phyloP scores from a whole-genome alignment of 1,140 invertebrate species.

The Philaenus spumarius region DNA sequence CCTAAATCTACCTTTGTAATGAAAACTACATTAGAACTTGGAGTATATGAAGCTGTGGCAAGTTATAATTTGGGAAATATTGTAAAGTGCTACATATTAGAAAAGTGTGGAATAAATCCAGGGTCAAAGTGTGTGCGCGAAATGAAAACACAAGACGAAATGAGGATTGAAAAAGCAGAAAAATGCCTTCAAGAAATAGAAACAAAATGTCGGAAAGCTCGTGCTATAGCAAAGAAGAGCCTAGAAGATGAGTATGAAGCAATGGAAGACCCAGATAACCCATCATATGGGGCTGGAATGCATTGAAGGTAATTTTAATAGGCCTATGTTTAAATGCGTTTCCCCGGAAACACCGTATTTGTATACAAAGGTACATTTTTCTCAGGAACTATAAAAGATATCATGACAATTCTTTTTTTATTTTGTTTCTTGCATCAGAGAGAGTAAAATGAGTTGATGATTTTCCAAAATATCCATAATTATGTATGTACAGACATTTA shows the following conservation, averaged over 20 bases:
- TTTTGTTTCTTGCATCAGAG: too few species aligned
- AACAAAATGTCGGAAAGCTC: neutral
- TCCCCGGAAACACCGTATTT: too few species aligned
- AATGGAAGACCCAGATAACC: neutral
- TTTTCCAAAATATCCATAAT: too few species aligned
- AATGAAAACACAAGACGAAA: neutral
- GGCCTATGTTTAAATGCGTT: too few species aligned
- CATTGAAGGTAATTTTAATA: too few species aligned
- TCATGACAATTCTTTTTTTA: too few species aligned
- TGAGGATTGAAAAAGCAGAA: slow-evolving; percentile 2
- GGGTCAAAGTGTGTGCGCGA: neutral
- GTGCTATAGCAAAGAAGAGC: neutral
- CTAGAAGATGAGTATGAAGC: neutral
- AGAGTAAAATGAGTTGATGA: too few species aligned
- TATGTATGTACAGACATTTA: too few species aligned
- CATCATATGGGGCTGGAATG: slow-evolving; percentile 2
- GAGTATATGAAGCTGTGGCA: slow-evolving; percentile 6
- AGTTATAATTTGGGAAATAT: slow-evolving; percentile 6
- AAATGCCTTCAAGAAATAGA: neutral
- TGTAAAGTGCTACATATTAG: neutral
- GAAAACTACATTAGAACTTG: slow-evolving; percentile 23
- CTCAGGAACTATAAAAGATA: too few species aligned
- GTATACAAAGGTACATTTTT: too few species aligned
- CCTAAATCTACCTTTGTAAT: slow-evolving; percentile 26
- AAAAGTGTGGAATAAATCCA: neutral